Evolutionary conservation across 2,797 vertebrate species (phyloP).

Genomic region (Poecilia velifera): DNA sequence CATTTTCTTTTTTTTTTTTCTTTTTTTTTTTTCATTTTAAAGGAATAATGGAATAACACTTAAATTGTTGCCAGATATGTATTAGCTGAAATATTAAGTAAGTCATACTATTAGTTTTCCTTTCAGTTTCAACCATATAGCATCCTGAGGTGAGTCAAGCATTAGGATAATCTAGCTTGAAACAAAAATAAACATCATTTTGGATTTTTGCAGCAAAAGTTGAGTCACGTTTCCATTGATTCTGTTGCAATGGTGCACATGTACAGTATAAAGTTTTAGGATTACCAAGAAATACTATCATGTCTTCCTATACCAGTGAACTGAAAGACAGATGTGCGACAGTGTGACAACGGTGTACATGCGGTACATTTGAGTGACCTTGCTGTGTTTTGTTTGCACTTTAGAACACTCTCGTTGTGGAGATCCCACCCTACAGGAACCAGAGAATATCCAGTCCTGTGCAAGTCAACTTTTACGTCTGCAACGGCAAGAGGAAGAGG

Average conservation of each 20-base stretch:
- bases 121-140: neutral
- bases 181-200: neutral
- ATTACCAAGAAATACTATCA: no score
- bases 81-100: neutral
- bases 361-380: neutral
- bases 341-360: neutral
- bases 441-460: slow-evolving; percentile 92
- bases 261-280: neutral
- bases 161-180: neutral
- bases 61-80: neutral
- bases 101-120: neutral
- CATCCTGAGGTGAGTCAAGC: neutral
- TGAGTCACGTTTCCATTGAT: neutral
- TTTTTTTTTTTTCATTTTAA: neutral
- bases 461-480: slow-evolving; percentile 95
- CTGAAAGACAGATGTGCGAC: neutral
- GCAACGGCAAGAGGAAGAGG: slow-evolving; percentile 97
- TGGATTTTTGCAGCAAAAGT: neutral
- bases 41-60: neutral
- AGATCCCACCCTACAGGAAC: slow-evolving; percentile 94
- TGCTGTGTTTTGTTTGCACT: slow-evolving; percentile 29
- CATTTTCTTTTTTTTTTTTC: neutral
- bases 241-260: neutral
- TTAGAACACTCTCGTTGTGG: slow-evolving; percentile 89
- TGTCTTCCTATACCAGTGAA: neutral